Evolutionary conservation across 1,140 invertebrate genomes (phyloP), one percentile per base, ranked within the genome.

Genomic region (Trachymyrmex cornetzi): DNA sequence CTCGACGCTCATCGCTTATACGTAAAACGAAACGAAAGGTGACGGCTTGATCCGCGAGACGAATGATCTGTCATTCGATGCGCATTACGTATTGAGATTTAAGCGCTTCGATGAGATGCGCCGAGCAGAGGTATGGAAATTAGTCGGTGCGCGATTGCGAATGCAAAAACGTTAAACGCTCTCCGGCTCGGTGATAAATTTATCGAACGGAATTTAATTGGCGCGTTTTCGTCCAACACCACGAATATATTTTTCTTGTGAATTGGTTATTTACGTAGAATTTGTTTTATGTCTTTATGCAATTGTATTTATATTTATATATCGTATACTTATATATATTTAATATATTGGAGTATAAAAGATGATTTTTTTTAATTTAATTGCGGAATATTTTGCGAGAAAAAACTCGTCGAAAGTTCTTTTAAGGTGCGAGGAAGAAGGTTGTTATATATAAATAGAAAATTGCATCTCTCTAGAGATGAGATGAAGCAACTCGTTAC

Each of bases 401-500:
- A 75, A 75, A 74, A 75, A 53, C 44, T 84, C 69, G 61, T 84
- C 27, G 80, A n/a, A 63, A 84, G 71, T 84, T 61, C 53, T 59
- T 57, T 38, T 16, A 48, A 74, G 53, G 67, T 7, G 14, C 19
- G 9, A 44, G 38, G 19, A 61, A 34, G 67, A 48, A 74, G 38
- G 55, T 50, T 55, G 67, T 67, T 75, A 61, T 14, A 75, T 44
- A 44, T 84, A 84, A 84, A 84, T 84, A 84, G 24, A 84, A 84
- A 75, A 84, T 84, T 81, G 53, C 30, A 59, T 81, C 59, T 81
- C 59, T 84, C 27, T 50, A 50, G 69, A 44, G 27, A 16, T 19
- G 38, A 50, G 80, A 84, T 84, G 69, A 84, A 75, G 80, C 57
- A 84, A 84, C 80, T 84, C 80, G 80, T 84, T 84, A 84, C 55